A percentile compares a stretch with the other conserved stretches of the same genome.
Conservation (phyloP, 2,797 vertebrate species). For the Tenualosa thibaudeaui region DNA sequence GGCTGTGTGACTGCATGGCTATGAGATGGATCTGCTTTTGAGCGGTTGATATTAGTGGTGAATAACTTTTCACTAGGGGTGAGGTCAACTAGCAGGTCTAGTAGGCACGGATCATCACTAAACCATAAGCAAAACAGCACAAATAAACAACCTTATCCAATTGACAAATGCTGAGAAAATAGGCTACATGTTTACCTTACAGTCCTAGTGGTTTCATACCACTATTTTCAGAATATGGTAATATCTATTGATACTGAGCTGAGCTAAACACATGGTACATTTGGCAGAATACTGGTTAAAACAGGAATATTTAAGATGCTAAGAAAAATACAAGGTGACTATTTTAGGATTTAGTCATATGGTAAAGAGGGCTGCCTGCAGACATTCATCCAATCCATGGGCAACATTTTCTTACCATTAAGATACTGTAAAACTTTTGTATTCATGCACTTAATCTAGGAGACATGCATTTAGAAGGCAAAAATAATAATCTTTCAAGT, state of each 20-base stretch:
- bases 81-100: neutral
- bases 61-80: neutral
- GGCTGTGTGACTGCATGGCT: neutral
- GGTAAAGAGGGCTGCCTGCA: neutral
- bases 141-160: neutral
- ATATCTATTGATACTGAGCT: neutral
- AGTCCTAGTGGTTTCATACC: too few relatives aligned
- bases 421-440: neutral
- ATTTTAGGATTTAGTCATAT: neutral
- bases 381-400: neutral
- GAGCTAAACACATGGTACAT: neutral
- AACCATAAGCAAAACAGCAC: neutral
- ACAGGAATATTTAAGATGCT: neutral
- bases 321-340: neutral
- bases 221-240: neutral
- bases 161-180: neutral
- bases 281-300: neutral
- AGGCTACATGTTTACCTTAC: neutral
- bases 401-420: slow-evolving; percentile 4
- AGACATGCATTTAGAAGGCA: slow-evolving; percentile 7
- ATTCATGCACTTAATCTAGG: neutral
- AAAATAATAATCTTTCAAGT: slow-evolving; percentile 22
- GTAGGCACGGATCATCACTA: neutral
- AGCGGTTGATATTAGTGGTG: neutral
- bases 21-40: neutral